Evolutionary conservation across 2,113 vertebrate genomes (phyloP), one percentile per base, ranked within the genome.

Genomic region (Phocoena sinus): DNA sequence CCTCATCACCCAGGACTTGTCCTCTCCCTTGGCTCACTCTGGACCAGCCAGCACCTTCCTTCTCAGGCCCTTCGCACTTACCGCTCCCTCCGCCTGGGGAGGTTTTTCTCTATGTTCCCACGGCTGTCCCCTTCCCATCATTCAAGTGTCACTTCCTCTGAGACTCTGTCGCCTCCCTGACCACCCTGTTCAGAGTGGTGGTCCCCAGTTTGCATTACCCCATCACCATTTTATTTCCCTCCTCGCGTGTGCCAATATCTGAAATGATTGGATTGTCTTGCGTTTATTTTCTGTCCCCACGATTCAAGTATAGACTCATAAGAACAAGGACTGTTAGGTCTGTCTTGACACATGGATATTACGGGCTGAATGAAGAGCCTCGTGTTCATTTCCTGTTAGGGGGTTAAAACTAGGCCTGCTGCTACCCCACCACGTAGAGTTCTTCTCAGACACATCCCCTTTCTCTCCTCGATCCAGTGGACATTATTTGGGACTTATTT

Each of bases 361-460:
- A 23, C 8, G 47, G 65, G 70, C 71, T 74, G 62, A 71, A 58
- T 11, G 15, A 92, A 73, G n/a, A 44, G 44, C 38, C 58, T 89
- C 10, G 1, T 38, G 18, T 56, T 81, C 13, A 31, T 33, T 2
- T 1, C 12, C 50, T 50, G 1, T 17, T 6, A 6, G 17, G 41
- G 31, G 8, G 13, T 74, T 25, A 8, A 65, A 60, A 26, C 84
- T 28, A 70, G 28, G 8, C 70, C 33, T 20, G 28, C 74, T 36
- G 60, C 47, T 60, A 12, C 12, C 76, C 50, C 2, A 2, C 36
- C 33, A 28, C 0, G 0, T 5, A 15, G 21, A 1, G n/a, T 20
- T 81, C 67, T 73, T 12, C 47, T 44, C 25, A 8, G 4, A 11
- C 18, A 18, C 44, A 6, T 12, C 20, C 20, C 3, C 73, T 76